phyloP scores from a whole-genome alignment of 2,113 vertebrate genomes.

The Antechinus stuartii region DNA sequence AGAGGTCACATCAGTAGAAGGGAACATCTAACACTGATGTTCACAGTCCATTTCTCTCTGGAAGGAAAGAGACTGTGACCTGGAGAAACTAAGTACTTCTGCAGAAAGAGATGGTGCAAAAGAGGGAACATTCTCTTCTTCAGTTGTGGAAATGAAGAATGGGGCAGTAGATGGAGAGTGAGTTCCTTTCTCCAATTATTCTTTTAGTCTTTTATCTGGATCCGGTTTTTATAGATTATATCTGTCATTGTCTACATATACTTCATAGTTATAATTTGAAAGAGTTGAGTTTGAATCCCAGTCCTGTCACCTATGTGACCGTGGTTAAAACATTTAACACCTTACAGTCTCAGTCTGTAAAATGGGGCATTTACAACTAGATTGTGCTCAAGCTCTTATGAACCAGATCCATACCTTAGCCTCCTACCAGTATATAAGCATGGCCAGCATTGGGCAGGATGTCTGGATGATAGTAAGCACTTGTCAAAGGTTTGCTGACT shows the following conservation, averaged over 20 bases:
- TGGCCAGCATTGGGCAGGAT: background rate
- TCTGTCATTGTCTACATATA: background rate
- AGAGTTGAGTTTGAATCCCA: no score
- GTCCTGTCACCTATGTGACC: background rate
- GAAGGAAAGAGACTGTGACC: background rate
- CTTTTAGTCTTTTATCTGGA: background rate
- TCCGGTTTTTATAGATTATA: background rate
- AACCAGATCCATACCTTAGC: background rate
- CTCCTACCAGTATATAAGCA: no score
- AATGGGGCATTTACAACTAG: background rate
- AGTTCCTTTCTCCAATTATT: background rate
- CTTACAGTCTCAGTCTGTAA: no score
- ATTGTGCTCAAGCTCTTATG: background rate
- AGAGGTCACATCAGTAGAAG: background rate
- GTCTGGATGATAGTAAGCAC: background rate
- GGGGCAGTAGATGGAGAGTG: background rate
- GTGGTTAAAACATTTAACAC: background rate
- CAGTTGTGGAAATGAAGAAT: background rate
- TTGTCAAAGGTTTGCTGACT: background rate
- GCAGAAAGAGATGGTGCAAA: background rate
- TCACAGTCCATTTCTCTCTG: background rate
- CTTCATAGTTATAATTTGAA: no score
- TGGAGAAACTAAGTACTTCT: background rate
- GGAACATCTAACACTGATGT: background rate
- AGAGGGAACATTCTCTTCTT: background rate